Evolutionary conservation across 2,113 vertebrate genomes (phyloP).

Genomic region (Stictonetta naevosa): DNA sequence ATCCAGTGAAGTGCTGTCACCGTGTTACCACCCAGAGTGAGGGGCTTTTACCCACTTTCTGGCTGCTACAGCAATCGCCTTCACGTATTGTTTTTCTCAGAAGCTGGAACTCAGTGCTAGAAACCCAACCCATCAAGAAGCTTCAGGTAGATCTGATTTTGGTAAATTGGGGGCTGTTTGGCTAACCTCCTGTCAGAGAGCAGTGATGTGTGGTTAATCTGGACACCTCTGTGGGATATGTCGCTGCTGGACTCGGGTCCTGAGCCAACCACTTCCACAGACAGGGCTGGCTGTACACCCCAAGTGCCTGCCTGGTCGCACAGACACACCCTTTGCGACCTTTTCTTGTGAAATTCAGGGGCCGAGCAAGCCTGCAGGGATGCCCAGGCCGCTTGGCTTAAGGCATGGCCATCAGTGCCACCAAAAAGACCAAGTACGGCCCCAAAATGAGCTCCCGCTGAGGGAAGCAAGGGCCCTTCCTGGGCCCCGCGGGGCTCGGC

Average conservation of each 20-base stretch:
- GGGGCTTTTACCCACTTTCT: background rate
- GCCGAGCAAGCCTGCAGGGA: background rate
- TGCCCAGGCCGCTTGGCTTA: background rate
- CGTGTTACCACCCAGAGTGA: background rate
- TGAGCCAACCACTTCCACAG: rapidly evolving
- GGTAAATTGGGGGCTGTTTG: background rate
- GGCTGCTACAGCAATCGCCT: rapidly evolving
- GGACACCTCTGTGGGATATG: rapidly evolving
- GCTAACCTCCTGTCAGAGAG: background rate
- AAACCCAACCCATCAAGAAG: background rate
- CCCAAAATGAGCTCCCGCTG: background rate
- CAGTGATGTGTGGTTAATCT: background rate
- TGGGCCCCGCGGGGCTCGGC: too few relatives aligned
- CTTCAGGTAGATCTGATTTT: background rate
- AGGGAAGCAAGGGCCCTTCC: background rate
- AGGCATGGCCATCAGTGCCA: background rate
- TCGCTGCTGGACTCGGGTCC: rapidly evolving
- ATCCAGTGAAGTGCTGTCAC: rapidly evolving
- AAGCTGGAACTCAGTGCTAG: background rate
- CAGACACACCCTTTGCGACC: background rate
- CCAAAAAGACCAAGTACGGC: background rate
- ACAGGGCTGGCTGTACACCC: background rate
- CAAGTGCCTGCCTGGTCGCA: background rate
- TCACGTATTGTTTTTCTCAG: background rate
- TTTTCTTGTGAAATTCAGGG: background rate